Evolutionary conservation across 2,888 invertebrate genomes (phyloP), one percentile per base, ranked within the genome.

Genomic region (Lathronympha strigana): DNA sequence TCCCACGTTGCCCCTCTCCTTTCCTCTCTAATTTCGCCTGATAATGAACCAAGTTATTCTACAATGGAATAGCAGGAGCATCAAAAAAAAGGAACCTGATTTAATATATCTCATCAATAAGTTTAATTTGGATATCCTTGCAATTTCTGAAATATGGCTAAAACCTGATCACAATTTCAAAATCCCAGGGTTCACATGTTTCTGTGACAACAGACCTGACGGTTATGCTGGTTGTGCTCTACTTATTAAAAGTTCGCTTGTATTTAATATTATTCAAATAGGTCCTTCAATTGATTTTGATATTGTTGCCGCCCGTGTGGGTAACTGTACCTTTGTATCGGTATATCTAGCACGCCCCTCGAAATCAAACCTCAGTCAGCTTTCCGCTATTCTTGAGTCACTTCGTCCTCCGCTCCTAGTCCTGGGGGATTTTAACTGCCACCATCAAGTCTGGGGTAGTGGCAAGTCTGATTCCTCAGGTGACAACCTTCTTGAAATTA

Each of bases 211-310:
- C 13, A 19, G 33, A 9, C 31, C 9, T 11, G 51, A 33, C n/a
- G 33, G 51, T 6, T 51, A 33, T 9, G 51, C 33, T 11, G 51
- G 51, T 11, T 51, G 51, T 51, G 51, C 51, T 19, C 6, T 51
- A 13, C 33, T 51, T 9, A 51, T 51, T 17, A 51, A 17, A 11
- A 50, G 31, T 19, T 43, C 43, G 9, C 43, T 43, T 21, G 2
- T 6, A 38, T 6, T 6, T 5, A 38, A 38, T 15, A 38, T 15
- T 15, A 38, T 38, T 2, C 5, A 38, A 6, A 15, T 38, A 15
- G 6, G 15, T 8, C 5, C 15, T 4, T 15, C 38, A 15, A n/a
- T 15, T 5, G 6, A 38, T 13, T 38, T 38, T 38, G 15, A 38
- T 38, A 6, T 38, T 1, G 38, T 38, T 13, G 38, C 38, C 5